Evolutionary conservation across 2,797 vertebrate genomes (phyloP).

Genomic region (Eulemur mongoz): DNA sequence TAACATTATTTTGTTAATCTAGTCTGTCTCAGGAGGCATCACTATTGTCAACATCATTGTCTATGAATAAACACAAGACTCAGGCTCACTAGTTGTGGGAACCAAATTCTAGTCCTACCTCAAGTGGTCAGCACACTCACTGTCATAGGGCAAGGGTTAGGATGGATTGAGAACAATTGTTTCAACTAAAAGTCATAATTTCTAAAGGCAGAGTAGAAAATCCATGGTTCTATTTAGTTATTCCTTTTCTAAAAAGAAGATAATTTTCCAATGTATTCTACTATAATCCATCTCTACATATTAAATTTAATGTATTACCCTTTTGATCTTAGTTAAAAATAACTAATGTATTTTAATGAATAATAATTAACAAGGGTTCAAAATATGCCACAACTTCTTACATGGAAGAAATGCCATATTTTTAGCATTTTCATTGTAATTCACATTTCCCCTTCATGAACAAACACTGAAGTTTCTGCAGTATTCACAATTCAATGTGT

Average conservation of each 20-base stretch:
- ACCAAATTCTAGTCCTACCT: neutral
- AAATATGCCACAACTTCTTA: neutral
- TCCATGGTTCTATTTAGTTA: neutral
- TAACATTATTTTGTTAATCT: neutral
- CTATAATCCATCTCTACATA: neutral
- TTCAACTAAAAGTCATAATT: neutral
- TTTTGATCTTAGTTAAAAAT: neutral
- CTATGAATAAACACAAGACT: neutral
- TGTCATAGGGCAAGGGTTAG: neutral
- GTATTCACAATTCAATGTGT: neutral
- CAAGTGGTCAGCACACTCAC: neutral
- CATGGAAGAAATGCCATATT: neutral
- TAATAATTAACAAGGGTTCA: neutral
- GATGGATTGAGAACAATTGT: neutral
- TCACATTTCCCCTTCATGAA: neutral
- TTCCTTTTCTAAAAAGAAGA: neutral
- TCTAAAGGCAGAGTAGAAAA: neutral
- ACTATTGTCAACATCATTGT: neutral
- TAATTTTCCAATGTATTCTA: neutral
- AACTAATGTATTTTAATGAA: neutral
- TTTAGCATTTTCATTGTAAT: neutral
- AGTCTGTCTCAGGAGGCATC: neutral
- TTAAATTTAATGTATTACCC: neutral
- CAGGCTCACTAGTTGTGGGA: neutral
- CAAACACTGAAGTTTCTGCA: neutral